A percentile compares a stretch with the other conserved stretches of the same genome.
These are phyloP conservation scores for Tamias sibiricus DNA, from an alignment of 2,113 vertebrate genomes.

Conservation along the genomic window DNA sequence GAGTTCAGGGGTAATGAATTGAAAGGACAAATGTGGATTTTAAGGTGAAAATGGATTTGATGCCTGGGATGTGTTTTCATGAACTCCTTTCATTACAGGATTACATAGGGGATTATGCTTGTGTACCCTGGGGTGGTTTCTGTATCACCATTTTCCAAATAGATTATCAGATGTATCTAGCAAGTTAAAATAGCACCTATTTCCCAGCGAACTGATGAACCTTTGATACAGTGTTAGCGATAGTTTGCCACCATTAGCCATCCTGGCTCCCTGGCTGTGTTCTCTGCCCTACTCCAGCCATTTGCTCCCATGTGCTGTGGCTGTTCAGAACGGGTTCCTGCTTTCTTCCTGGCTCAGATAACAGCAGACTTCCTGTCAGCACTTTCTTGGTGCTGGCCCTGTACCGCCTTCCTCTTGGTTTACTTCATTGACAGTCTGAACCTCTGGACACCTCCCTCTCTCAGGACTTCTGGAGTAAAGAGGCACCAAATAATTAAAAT, in stretches of 20 bases:
- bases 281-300: background rate
- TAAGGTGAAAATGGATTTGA: background rate
- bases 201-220: background rate
- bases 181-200: background rate
- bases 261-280: rapidly evolving
- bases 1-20: background rate
- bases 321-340: background rate
- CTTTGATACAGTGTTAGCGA: background rate
- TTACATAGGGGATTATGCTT: background rate
- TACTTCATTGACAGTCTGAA: background rate
- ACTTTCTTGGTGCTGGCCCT: background rate
- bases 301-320: background rate
- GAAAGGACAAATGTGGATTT: background rate
- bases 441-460: background rate
- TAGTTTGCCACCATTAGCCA: background rate
- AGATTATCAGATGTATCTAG: background rate
- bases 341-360: background rate
- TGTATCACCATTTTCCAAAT: background rate
- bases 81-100: background rate
- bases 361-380: background rate
- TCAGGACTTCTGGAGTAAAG: background rate
- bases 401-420: background rate
- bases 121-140: background rate
- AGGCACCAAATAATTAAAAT: background rate
- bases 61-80: background rate